Base-by-base conservation (phyloP, 2,888 invertebrate genomes). In the Mycalesis mineus region DNA sequence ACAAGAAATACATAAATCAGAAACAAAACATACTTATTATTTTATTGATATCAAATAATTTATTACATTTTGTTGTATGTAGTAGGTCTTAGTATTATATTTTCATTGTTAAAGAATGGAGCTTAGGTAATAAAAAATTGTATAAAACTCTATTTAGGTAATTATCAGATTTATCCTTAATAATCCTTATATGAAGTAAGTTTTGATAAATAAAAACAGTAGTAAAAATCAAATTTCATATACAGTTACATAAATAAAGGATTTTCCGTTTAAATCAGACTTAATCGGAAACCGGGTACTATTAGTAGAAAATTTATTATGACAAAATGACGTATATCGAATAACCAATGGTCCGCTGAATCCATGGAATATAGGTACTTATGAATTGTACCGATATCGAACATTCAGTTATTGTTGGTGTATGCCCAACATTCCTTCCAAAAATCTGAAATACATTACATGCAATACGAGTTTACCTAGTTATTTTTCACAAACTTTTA, bases 321-420 rank as follows among this genome's bases (percentile, higher is more conserved):
- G 22, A 22, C 22, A 22, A 22, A 29, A 28, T 44, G n/a, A 42
- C 6, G 17, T 15, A 41, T 42, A 13, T 28, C 29, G 13, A 7
- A 45, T 45, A 14, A 45, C 29, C 45, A 29, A 45, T 45, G 45
- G 29, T 45, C 45, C 45, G 29, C 44, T 5, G 13, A 29, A 33
- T 11, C 11, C 36, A 36, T 36, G 1, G 9, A 36, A 11, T 22
- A 22, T 22, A 22, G 22, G 22, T 11, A 36, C 11, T 36, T 36
- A 36, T 11, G 36, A 36, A 11, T 11, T 11, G 11, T 11, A 11
- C 9, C 7, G 33, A 11, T 11, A 11, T 11, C 36, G 4, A 11
- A 11, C 9, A 36, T 11, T 4, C 11, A 11, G 11, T 36, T 36
- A 4, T 22, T 22, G 22, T 22, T 4, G 22, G 22, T 22, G 22